Evolutionary conservation across 2,888 invertebrate species (phyloP), one percentile per base, ranked within the genome.

Genomic region (Kuschelorhynchus macadamiae): DNA sequence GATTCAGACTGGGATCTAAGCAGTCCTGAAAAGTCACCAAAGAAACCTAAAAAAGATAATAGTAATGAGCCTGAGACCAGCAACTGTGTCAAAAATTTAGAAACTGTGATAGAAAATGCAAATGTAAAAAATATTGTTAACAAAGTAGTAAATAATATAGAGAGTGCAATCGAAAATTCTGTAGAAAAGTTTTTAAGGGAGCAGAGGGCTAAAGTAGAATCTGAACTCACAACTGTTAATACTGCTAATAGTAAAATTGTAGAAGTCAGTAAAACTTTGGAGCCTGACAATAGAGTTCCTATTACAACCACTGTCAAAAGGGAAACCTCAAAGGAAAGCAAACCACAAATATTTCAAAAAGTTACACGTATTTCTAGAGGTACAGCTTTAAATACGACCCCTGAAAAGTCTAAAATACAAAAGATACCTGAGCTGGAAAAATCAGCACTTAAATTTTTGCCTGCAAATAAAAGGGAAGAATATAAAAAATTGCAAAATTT

Each of bases 381-480:
- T 9, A 12, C 39, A 16, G 1, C n/a, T 9, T 16, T 49, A 11
- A 42, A 25, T 30, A 7, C 25, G 3, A 30, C 21, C 5, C 39
- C 17, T 17, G 16, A 30, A 1, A 55, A 25, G 5, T 12, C 55
- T 42, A 55, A 49, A 32, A 12, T 9, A 18, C 14, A 11, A 65
- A 67, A 21, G 25, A 44, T 21, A 59, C 18, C 9, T 39, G 44
- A 47, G 7, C 16, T 68, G 16, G 65, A 70, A 67, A 82, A 82
- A 63, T 82, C 82, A 0, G 78, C 79, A 9, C 76, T 83, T 17
- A 82, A 82, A 68, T 75, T 82, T 33, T 71, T 84, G 50, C 82
- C 84, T 11, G 78, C 80, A 72, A 79, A 77, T 5, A 81, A 83
- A 73, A 83, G 83, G 74, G 66, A 80, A 36, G 84, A 84, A 68